Percentiles rank a stretch among this genome's conserved stretches.
Evolutionary conservation across 2,888 invertebrate species (phyloP).

Genomic region (Acholoe squamosa): DNA sequence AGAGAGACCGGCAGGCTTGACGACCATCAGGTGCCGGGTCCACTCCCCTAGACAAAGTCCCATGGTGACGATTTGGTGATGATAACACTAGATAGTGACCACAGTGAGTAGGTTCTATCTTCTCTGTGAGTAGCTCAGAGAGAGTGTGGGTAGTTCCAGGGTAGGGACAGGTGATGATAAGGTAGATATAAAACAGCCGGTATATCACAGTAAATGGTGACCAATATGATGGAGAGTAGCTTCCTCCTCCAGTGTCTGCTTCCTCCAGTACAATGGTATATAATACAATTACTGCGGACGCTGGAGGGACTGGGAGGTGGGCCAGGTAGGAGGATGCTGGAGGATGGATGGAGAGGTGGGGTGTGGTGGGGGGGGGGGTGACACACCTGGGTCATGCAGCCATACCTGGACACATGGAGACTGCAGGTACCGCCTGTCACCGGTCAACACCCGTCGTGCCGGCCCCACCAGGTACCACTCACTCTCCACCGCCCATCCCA

Average conservation of each 20-base stretch:
- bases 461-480: not conserved
- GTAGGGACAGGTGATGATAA: no score
- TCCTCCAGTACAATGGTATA: no score
- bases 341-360: not conserved
- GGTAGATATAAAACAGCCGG: no score
- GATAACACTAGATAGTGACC: not conserved
- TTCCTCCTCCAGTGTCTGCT: no score
- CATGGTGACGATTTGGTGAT: not conserved
- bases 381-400: not conserved
- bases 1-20: not conserved
- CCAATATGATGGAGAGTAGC: no score
- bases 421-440: slow-evolving; percentile 9
- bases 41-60: not conserved
- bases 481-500: slow-evolving; percentile 14
- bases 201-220: no score
- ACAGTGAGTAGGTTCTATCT: no score
- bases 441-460: not conserved
- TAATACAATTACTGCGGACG: no score
- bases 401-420: not conserved
- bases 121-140: no score
- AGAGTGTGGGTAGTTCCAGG: no score
- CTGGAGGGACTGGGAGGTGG: not conserved
- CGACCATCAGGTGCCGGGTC: not conserved
- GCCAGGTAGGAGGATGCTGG: no score
- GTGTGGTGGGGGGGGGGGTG: not conserved